phyloP scores from a whole-genome alignment of 2,113 vertebrate genomes.

The western clawed frog (Xenopus tropicalis) region UCB_Xtro_10.0 CM004444.2:22312501-22313000 shows the following conservation, averaged over 20 bases:
- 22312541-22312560: too few relatives aligned
- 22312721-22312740: slow-evolving; percentile 38
- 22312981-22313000: slow-evolving; percentile 29
- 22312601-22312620: slow-evolving; percentile 15
- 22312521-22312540: too few relatives aligned
- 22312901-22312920: slow-evolving; percentile 31
- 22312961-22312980: slow-evolving; percentile 34
- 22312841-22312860: slow-evolving; percentile 35
- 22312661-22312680: slow-evolving; percentile 24
- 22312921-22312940: slow-evolving; percentile 25
- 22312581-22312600: background rate
- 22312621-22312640: slow-evolving; percentile 4
- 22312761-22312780: slow-evolving; percentile 39
- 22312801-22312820: slow-evolving; percentile 39
- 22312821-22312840: slow-evolving; percentile 45
- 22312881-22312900: slow-evolving; percentile 35
- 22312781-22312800: slow-evolving; percentile 46
- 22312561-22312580: background rate
- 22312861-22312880: slow-evolving; percentile 23
- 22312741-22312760: slow-evolving; percentile 37
- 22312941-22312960: slow-evolving; percentile 27
- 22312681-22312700: slow-evolving; percentile 15
- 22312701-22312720: slow-evolving; percentile 17
- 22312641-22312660: slow-evolving; percentile 25
- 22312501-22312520: too few relatives aligned